Evolutionary conservation across 2,113 vertebrate genomes (phyloP), one percentile per base, ranked within the genome.

Genomic region (Proterorhinus semilunaris): DNA sequence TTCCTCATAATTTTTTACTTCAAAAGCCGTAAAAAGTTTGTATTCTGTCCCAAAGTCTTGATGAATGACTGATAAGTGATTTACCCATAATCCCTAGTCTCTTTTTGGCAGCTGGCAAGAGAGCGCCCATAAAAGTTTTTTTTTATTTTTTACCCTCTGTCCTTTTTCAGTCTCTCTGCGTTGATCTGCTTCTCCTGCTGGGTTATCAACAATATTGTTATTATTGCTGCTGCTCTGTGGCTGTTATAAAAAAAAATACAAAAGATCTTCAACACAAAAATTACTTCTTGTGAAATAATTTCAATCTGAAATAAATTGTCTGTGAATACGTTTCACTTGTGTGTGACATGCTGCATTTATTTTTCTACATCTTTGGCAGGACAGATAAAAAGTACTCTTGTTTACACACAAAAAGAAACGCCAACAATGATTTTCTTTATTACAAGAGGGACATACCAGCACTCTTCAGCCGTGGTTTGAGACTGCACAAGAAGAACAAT

Each of bases 291-390:
- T 98, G 95, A 96, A 95, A 95, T 95, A 93, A 95, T 96, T 97
- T 96, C 94, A 96, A 96, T 95, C 92, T 92, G 94, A 96, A 90
- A 86, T 88, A 97, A 98, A 98, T 90, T 94, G 95, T 98, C 95
- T 96, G 95, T 96, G 95, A 97, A 87, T 95, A 95, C 94, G 93
- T 94, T 92, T 92, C 84, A 94, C 62, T 79, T 86, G 84, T 76
- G 71, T 77, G 87, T 79, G 53, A 1, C 76, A 83, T 86, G 58
- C 15, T 13, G 58, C 61, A 36, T 72, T 42, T 6, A 36, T 79
- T 66, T 81, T 59, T 58, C 6, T 42, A 1, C 10, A 6, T n/a
- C 13, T 61, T 42, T 61, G 58, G 12, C 42, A 44, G 55, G 27
- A 42, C 15, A 58, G 27, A 36, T 36, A 36, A 36, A 36, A 36